Evolutionary conservation across 2,888 invertebrate species (phyloP), one percentile per base, ranked within the genome.

Genomic region (Microplitis manilae): DNA sequence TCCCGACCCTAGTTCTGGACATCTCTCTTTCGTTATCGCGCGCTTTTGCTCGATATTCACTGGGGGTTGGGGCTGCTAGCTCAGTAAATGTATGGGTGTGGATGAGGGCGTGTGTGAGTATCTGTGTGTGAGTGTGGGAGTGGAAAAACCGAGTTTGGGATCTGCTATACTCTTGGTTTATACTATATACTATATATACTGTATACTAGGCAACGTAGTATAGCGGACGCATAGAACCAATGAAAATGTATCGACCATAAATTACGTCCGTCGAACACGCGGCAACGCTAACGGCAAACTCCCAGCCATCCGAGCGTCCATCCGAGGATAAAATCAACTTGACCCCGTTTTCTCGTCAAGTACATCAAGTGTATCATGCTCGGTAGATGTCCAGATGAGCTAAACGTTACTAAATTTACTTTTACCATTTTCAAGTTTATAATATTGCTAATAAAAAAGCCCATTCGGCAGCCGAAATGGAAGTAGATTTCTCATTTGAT

Each of bases 171-270:
- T 50, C 50, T 50, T 50, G 50, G 50, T 50, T 50, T 50, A 50
- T 50, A 5, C 50, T 50, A 50, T 50, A 50, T 50, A 30, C 2
- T 30, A 30, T 30, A 30, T 50, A 50, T 50, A 5, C 9, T 50
- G 13, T 50, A 50, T 50, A 50, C 50, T 50, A 13, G 50, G 9
- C 50, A 50, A 30, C 30, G 50, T 50, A 13, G 50, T 50, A 50
- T 69, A 62, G 73, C 73, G 69, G 15, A 70, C 70, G 68, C 30
- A 65, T 30, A 67, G 50, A 68, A 77, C 78, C 82, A 83, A 84
- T 84, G 82, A 83, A 84, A 83, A 84, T 84, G 83, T 81, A 83
- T 85, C 80, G 83, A 81, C 80, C 82, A 81, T 84, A 86, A 85
- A 85, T 85, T 85, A 86, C 82, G 80, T 84, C 75, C 74, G 79